Conservation (phyloP, 1,140 invertebrate genomes). For the Brachionus asplanchnoidis region DNA sequence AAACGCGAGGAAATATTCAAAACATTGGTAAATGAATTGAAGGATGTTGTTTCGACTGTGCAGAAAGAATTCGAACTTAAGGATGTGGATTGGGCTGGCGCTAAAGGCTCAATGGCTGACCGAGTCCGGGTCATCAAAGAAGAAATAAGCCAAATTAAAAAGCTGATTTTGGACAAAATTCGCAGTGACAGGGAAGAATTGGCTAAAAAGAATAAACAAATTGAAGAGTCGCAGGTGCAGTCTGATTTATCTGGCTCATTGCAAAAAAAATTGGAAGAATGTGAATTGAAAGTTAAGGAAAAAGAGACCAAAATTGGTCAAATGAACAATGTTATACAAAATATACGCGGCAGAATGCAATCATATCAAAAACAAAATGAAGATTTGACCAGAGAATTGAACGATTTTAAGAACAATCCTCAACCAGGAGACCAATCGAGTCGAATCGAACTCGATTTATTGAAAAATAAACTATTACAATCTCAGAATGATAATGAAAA, state of each 20-base stretch:
- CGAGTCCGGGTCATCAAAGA: constrained; percentile 17
- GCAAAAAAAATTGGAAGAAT: constrained; percentile 37
- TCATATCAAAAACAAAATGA: not conserved
- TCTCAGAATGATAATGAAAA: constrained; percentile 30
- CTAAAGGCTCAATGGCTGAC: constrained; percentile 21
- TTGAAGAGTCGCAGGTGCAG: not conserved
- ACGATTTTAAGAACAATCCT: not conserved
- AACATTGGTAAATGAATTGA: constrained; percentile 37
- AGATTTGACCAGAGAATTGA: constrained; percentile 21
- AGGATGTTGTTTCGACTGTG: not conserved
- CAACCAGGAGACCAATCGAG: not conserved
- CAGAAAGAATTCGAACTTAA: constrained; percentile 34
- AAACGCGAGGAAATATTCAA: constrained; percentile 39
- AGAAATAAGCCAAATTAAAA: constrained; percentile 15
- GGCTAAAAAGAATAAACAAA: not conserved
- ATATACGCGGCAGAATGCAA: not conserved
- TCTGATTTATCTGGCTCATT: not conserved
- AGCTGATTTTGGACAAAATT: constrained; percentile 21
- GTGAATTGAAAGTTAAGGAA: constrained; percentile 32
- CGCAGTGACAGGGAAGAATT: not conserved
- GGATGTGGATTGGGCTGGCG: constrained; percentile 7
- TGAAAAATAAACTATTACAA: constrained; percentile 13
- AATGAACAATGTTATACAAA: constrained; percentile 17
- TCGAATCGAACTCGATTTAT: not conserved
- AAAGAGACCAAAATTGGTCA: constrained; percentile 36